Conservation (phyloP, 2,888 invertebrate species). For the Drosophila mayaguana region DNA sequence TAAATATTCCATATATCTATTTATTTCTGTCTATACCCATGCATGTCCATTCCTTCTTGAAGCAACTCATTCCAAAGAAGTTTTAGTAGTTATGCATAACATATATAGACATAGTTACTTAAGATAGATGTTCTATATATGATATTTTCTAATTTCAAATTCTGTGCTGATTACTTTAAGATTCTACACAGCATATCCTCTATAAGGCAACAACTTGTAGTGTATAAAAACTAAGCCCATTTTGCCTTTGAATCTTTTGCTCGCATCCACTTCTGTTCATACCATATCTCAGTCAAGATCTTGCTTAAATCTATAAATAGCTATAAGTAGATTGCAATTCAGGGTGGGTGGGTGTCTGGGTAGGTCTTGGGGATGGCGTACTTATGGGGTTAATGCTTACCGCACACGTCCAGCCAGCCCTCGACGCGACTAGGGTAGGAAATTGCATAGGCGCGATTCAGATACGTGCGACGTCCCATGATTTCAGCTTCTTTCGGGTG, state of each 20-base stretch:
- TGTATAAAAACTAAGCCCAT: background rate
- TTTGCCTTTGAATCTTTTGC: background rate
- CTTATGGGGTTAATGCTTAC: conserved; percentile 75
- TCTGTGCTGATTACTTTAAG: background rate
- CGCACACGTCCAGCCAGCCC: conserved; percentile 85
- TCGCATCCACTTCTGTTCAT: background rate
- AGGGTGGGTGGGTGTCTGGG: background rate
- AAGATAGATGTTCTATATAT: background rate
- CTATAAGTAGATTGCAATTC: conserved; percentile 2
- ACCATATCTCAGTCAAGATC: background rate
- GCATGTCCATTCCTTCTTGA: background rate
- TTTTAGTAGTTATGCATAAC: background rate
- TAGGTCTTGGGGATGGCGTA: background rate
- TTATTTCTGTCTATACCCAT: too few species aligned
- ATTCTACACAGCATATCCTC: background rate
- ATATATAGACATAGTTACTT: too few species aligned
- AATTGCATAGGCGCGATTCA: conserved; percentile 84
- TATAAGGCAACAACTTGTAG: background rate
- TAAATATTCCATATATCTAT: background rate
- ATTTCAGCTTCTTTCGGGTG: conserved; percentile 28
- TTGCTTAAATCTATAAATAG: conserved; percentile 11
- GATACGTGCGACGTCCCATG: conserved; percentile 84
- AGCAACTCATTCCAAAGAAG: background rate
- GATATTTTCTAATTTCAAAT: background rate
- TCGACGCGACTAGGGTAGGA: conserved; percentile 85